Conservation (phyloP, 2,113 vertebrate genomes). For the Proterorhinus semilunaris region DNA sequence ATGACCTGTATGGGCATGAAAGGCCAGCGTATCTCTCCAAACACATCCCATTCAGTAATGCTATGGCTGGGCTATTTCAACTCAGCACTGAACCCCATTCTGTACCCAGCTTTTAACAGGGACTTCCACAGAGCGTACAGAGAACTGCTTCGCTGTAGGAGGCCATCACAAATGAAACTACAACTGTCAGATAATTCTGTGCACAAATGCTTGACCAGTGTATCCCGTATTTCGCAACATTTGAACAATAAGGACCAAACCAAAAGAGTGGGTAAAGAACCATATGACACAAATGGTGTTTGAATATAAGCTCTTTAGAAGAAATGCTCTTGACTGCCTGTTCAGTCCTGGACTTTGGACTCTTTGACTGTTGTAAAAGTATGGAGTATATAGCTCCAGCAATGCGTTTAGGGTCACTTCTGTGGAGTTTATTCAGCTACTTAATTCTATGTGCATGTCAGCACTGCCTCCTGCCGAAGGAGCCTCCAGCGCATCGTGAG, state of each 20-base stretch:
- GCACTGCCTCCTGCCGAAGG: too few species aligned
- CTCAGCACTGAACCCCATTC: conserved; percentile 92
- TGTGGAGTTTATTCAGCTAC: not conserved
- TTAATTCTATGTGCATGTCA: too few species aligned
- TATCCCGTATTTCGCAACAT: conserved; percentile 44
- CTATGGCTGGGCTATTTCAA: conserved; percentile 93
- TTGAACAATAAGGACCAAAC: conserved; percentile 30
- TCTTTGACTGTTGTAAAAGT: not conserved
- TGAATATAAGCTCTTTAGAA: conserved; percentile 29
- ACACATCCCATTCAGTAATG: conserved; percentile 60
- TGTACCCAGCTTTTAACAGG: conserved; percentile 89
- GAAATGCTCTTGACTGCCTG: conserved; percentile 19
- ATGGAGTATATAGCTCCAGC: not conserved
- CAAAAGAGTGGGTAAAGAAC: conserved; percentile 15
- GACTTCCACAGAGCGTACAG: conserved; percentile 88
- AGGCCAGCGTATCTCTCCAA: conserved; percentile 41
- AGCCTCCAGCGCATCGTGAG: too few species aligned
- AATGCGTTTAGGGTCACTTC: too few species aligned
- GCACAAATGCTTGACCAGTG: conserved; percentile 37
- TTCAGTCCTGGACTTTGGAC: conserved; percentile 5
- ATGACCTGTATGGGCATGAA: conserved; percentile 82
- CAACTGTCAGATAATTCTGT: not conserved
- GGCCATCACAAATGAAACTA: conserved; percentile 15
- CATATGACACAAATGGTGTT: conserved; percentile 29
- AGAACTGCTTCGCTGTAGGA: conserved; percentile 79